A percentile compares a stretch with the other conserved stretches of the same genome.
These are phyloP conservation scores for Sebastes cheni DNA, from an alignment of 2,797 vertebrate genomes.

Conservation along the genomic window DNA sequence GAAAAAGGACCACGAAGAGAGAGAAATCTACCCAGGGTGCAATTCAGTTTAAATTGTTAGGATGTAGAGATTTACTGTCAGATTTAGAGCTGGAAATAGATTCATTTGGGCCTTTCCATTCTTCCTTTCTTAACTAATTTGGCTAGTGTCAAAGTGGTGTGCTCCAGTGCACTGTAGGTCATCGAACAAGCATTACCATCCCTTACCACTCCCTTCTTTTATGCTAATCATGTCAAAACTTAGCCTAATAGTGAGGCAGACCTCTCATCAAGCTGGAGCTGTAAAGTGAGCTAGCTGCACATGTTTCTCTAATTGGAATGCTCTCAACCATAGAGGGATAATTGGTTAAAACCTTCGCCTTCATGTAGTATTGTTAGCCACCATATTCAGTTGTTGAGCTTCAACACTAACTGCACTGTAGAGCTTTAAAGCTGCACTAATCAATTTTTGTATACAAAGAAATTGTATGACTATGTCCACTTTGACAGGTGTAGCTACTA, in stretches of 20 bases:
- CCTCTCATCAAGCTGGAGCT: slow-evolving; percentile 10
- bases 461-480: too few relatives aligned
- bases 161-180: neutral
- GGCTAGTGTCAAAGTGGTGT: neutral
- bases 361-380: neutral
- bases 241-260: neutral
- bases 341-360: slow-evolving; percentile 4
- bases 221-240: slow-evolving; percentile 39
- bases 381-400: neutral
- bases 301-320: slow-evolving; percentile 40
- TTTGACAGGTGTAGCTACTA: neutral
- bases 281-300: slow-evolving; percentile 5
- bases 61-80: neutral
- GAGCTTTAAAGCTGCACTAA: neutral
- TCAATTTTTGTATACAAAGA: neutral
- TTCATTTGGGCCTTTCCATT: neutral
- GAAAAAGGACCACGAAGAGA: slow-evolving; percentile 8
- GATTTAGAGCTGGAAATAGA: neutral
- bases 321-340: slow-evolving; percentile 11
- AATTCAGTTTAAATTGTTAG: neutral
- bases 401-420: neutral
- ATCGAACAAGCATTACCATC: slow-evolving; percentile 18
- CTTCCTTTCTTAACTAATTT: neutral
- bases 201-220: slow-evolving; percentile 1
- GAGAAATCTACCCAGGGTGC: neutral